Evolutionary conservation across 2,113 vertebrate genomes (phyloP).

Genomic region (Gasterosteus aculeatus): DNA sequence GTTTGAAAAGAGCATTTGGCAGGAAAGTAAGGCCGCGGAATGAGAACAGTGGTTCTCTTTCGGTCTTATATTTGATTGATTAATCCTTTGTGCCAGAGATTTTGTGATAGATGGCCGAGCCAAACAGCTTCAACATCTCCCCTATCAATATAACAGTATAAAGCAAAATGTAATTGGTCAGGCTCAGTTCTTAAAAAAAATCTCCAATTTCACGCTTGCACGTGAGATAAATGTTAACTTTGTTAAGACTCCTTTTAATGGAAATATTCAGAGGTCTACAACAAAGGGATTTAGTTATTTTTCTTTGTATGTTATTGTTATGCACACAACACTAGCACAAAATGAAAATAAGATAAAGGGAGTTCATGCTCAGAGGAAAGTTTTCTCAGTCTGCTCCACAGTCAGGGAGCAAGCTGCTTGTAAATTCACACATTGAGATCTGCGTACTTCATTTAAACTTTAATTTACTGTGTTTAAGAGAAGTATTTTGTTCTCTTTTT

Average conservation of each 20-base stretch:
- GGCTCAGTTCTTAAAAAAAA: slow-evolving; percentile 15
- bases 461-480: slow-evolving; percentile 15
- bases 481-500: neutral
- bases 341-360: slow-evolving; percentile 34
- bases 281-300: neutral
- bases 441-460: slow-evolving; percentile 8
- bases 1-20: slow-evolving; percentile 51
- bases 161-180: slow-evolving; percentile 59
- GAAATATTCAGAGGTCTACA: neutral
- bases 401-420: slow-evolving; percentile 15
- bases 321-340: slow-evolving; percentile 13
- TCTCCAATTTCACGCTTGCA: slow-evolving; percentile 28
- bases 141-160: slow-evolving; percentile 58
- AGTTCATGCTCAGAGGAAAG: slow-evolving; percentile 39
- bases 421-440: slow-evolving; percentile 37
- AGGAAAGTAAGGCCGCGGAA: slow-evolving; percentile 1
- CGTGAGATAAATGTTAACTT: slow-evolving; percentile 19
- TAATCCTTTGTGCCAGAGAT: slow-evolving; percentile 42
- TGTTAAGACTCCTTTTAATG: slow-evolving; percentile 15
- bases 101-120: slow-evolving; percentile 57
- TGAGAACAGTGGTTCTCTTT: slow-evolving; percentile 9
- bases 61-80: slow-evolving; percentile 61
- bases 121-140: slow-evolving; percentile 33
- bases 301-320: neutral
- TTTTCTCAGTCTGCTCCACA: slow-evolving; percentile 22